Conservation (phyloP, 2,113 vertebrate species). For the Echinops telfairi region DNA sequence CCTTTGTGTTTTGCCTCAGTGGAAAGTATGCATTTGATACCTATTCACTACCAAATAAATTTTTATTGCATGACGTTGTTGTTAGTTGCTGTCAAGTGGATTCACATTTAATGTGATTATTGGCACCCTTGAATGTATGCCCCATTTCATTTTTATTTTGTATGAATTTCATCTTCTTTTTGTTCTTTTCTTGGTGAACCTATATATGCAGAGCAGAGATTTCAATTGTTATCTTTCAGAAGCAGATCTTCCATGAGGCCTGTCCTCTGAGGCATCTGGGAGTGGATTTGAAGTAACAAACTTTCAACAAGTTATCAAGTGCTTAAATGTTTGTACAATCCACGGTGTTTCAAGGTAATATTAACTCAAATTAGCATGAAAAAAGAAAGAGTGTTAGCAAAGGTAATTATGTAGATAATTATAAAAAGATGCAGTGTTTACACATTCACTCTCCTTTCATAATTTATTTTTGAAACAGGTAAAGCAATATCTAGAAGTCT, state of each 20-base stretch:
- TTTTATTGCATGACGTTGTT: not conserved
- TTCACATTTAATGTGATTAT: not conserved
- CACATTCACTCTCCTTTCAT: slow-evolving; percentile 9
- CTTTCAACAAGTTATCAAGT: not conserved
- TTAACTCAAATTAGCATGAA: not conserved
- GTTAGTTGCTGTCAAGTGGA: not conserved
- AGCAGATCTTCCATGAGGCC: not conserved
- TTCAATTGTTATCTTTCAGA: not conserved
- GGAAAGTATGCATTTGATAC: not conserved
- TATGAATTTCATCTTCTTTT: too few species aligned
- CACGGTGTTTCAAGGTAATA: not conserved
- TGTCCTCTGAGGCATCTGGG: not conserved
- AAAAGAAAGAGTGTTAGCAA: not conserved
- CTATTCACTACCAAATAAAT: not conserved
- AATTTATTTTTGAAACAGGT: not conserved
- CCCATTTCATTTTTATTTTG: too few species aligned
- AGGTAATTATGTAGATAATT: not conserved
- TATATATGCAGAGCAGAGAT: not conserved
- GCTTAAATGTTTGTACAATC: not conserved
- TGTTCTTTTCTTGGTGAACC: not conserved
- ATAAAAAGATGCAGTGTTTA: not conserved
- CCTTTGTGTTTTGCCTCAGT: too few species aligned
- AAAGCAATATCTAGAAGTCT: not conserved
- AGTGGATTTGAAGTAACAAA: not conserved
- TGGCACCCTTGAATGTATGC: too few species aligned